Evolutionary conservation across 2,888 invertebrate species (phyloP).

Genomic region (Ormia ochracea): DNA sequence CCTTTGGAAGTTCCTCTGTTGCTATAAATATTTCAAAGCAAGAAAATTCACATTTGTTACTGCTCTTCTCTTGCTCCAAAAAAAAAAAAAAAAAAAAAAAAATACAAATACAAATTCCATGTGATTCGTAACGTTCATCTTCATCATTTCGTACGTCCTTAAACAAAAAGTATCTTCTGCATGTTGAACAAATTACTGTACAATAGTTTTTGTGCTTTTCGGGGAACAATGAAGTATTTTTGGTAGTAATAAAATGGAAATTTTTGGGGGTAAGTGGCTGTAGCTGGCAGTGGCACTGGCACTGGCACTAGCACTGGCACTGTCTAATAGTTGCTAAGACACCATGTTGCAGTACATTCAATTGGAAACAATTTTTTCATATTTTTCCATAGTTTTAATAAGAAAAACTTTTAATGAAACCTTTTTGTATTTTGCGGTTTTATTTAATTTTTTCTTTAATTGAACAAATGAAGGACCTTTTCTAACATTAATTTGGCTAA

Average conservation of each 20-base stretch:
- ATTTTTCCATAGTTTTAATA: conserved; percentile 19
- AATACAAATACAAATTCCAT: not conserved
- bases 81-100: not conserved
- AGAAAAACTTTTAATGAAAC: conserved; percentile 26
- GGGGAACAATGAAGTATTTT: not conserved
- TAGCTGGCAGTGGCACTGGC: too few relatives aligned
- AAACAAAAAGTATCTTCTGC: conserved; percentile 42
- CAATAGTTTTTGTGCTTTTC: not conserved
- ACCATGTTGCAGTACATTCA: not conserved
- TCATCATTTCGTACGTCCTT: conserved; percentile 61
- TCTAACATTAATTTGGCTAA: conserved; percentile 33
- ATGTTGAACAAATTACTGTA: not conserved
- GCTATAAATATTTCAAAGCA: too few relatives aligned
- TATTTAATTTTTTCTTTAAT: not conserved
- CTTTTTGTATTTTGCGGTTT: conserved; percentile 15
- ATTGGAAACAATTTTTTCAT: conserved; percentile 29
- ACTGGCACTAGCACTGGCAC: too few relatives aligned
- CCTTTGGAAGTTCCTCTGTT: too few relatives aligned
- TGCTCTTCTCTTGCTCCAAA: too few relatives aligned
- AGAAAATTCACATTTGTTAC: too few relatives aligned
- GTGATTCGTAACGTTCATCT: conserved; percentile 50
- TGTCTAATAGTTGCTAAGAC: not conserved
- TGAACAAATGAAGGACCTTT: conserved; percentile 35
- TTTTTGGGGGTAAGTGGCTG: not conserved
- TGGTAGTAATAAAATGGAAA: not conserved